Evolutionary conservation across 2,113 vertebrate genomes (phyloP).

Genomic region (Apodemus speciosus): DNA sequence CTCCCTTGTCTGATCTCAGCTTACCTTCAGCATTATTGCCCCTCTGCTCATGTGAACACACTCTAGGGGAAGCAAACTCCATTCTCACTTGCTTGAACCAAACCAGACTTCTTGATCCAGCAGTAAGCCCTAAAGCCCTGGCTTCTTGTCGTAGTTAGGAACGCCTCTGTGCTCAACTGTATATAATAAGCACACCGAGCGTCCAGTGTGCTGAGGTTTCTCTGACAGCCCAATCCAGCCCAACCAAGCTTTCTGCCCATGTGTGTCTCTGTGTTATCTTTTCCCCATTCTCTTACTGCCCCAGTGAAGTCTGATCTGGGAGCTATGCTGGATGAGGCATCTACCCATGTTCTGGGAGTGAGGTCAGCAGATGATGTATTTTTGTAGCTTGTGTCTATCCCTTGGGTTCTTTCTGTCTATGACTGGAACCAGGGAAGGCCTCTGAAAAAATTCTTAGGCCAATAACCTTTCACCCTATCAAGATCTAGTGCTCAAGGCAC

Average conservation of each 20-base stretch:
- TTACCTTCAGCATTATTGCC: not conserved
- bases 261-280: not conserved
- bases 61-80: not conserved
- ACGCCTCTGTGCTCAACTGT: not conserved
- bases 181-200: not conserved
- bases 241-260: not conserved
- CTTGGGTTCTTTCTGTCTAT: not conserved
- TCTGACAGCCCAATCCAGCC: not conserved
- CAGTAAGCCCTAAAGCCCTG: not conserved
- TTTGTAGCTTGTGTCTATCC: slow-evolving; percentile 12
- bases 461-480: not conserved
- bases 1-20: not conserved
- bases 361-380: slow-evolving; percentile 21
- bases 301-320: not conserved
- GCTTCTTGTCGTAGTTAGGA: not conserved
- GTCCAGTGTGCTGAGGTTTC: not conserved
- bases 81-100: not conserved
- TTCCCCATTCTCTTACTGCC: not conserved
- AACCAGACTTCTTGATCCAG: not conserved
- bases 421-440: not conserved
- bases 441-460: not conserved
- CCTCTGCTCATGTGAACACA: not conserved
- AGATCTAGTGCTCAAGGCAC: not conserved
- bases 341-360: not conserved
- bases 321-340: not conserved